Evolutionary conservation across 2,888 invertebrate species (phyloP).

Genomic region (Pyrochroa serraticornis): DNA sequence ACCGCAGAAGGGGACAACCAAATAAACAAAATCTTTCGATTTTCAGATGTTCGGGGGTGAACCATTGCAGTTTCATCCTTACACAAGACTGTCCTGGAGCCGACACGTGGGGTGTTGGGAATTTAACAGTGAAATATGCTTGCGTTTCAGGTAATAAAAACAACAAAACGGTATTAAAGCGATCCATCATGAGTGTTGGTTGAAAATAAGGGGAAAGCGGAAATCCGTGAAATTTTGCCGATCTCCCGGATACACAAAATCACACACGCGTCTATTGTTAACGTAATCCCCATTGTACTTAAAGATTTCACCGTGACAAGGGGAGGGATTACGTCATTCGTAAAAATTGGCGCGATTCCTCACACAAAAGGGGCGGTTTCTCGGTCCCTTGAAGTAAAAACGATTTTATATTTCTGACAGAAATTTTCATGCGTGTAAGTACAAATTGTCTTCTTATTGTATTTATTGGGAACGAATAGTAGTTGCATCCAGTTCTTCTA

Average conservation of each 20-base stretch:
- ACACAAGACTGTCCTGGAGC: slow-evolving; percentile 69
- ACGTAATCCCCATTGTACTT: not conserved
- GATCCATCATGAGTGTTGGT: slow-evolving; percentile 15
- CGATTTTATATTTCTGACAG: not conserved
- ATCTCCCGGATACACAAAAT: slow-evolving; percentile 39
- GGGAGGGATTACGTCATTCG: not conserved
- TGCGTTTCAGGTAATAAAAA: slow-evolving; percentile 72
- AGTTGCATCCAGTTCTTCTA: no score
- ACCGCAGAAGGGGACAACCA: not conserved
- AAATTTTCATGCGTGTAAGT: not conserved
- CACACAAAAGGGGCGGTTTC: no score
- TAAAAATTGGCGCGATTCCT: not conserved
- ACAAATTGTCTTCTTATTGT: no score
- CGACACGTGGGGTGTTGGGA: slow-evolving; percentile 68
- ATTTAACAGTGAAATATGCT: slow-evolving; percentile 72
- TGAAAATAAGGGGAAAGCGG: slow-evolving; percentile 8
- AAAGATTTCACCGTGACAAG: not conserved
- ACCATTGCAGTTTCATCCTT: slow-evolving; percentile 75
- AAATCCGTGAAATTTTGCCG: slow-evolving; percentile 33
- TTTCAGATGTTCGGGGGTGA: slow-evolving; percentile 75
- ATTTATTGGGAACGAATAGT: no score
- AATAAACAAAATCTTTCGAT: not conserved
- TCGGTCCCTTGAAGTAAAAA: not conserved
- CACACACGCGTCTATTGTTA: slow-evolving; percentile 30
- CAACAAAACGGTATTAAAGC: slow-evolving; percentile 8